Percentiles rank a stretch among this genome's conserved stretches.
These are phyloP conservation scores for Leucoptera coffeella DNA, from an alignment of 2,888 invertebrate genomes.

Conservation along the genomic window DNA sequence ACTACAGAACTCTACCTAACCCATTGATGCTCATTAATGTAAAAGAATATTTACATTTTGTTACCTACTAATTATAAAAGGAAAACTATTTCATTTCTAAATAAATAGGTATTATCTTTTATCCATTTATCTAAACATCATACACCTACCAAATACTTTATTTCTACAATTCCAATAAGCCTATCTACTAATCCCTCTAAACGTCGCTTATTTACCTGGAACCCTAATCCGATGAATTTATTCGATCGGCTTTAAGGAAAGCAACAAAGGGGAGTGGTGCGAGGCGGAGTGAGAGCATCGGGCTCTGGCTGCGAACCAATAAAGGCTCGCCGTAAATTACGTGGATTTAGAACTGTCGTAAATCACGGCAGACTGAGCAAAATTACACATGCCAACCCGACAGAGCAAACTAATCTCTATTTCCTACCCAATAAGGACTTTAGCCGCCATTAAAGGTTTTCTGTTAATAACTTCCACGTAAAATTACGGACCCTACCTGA, in stretches of 20 bases:
- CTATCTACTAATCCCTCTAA: no score
- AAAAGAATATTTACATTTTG: no score
- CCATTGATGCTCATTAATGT: no score
- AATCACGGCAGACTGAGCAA: constrained; percentile 14
- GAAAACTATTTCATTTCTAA: neutral
- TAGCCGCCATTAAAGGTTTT: no score
- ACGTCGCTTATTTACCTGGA: no score
- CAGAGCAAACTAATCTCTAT: neutral
- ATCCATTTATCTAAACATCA: neutral
- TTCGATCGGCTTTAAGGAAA: no score
- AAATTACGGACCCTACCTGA: constrained; percentile 38
- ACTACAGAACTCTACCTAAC: no score
- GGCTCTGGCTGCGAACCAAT: constrained; percentile 41
- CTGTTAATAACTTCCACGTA: constrained; percentile 49
- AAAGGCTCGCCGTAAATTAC: constrained; percentile 50
- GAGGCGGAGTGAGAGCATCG: constrained; percentile 13
- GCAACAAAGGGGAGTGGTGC: constrained; percentile 11
- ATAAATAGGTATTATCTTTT: neutral
- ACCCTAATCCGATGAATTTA: no score
- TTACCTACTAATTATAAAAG: neutral
- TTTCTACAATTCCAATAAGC: no score
- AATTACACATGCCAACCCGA: neutral
- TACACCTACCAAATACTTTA: no score
- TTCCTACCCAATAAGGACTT: neutral
- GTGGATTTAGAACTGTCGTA: constrained; percentile 48